These are phyloP conservation scores for Apamea crenata DNA, from an alignment of 2,888 invertebrate species.

Conservation along the genomic window DNA sequence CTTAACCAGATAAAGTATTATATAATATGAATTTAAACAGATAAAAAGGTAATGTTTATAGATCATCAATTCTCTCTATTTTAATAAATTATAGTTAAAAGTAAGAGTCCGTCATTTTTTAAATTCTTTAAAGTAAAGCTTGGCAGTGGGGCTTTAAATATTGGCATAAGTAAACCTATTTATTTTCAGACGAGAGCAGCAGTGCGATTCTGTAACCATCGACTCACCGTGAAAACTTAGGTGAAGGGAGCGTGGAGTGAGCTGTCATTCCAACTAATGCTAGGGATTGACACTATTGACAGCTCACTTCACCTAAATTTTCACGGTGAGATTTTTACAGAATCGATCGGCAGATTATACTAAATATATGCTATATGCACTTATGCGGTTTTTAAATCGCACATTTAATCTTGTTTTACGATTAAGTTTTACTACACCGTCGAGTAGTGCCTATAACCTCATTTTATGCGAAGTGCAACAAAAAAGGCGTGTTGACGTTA, in stretches of 20 bases:
- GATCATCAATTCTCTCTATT: neutral
- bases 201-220: too few relatives aligned
- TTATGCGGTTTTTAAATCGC: conserved; percentile 20
- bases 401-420: conserved; percentile 33
- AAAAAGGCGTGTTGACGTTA: conserved; percentile 57
- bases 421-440: conserved; percentile 48
- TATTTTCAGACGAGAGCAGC: conserved; percentile 9
- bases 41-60: neutral
- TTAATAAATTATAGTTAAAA: neutral
- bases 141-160: conserved; percentile 5
- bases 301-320: too few relatives aligned
- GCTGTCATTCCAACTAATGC: too few relatives aligned
- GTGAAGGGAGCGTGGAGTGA: too few relatives aligned
- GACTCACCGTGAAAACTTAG: too few relatives aligned
- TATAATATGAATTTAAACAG: neutral
- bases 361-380: neutral
- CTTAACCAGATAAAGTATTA: neutral
- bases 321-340: too few relatives aligned
- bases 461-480: conserved; percentile 46
- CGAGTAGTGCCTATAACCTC: conserved; percentile 49
- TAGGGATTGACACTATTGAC: too few relatives aligned
- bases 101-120: neutral
- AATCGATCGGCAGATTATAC: too few relatives aligned
- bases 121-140: neutral
- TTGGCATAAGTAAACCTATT: neutral